Base-by-base conservation (phyloP, 2,888 invertebrate genomes). In the Heliconius ethilla region DNA sequence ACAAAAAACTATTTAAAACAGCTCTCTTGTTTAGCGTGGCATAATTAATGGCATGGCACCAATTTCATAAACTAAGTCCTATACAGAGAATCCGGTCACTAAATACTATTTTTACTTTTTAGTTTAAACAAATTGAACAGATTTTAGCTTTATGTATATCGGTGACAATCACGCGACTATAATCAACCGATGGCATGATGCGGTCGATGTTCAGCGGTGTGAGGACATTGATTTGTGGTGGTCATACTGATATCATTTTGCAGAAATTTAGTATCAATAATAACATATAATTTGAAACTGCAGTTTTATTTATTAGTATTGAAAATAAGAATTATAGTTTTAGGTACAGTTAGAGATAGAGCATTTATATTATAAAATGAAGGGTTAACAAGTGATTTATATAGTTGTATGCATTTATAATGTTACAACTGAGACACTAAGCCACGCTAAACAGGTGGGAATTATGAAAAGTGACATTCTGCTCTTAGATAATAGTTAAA, bases 141-240 rank as follows among this genome's bases (percentile, higher is more conserved):
- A n/a, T 37, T 67, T 69, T 5, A 69, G 15, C 40, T 40, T 69
- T 67, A 15, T 40, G n/a, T 15, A 40, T 69, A 25, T 7, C 6
- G 25, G 18, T n/a, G 40, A 69, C 40, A 69, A 69, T 69, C 15
- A 25, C 25, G 1, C 40, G 40, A 69, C 15, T 63, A 27, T 29
- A 63, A 62, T 63, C 18, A 27, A 63, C 69, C 40, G 40, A 69
- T 27, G 40, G 69, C 69, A 18, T 9, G 15, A 45, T 69, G 69
- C 69, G 69, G 69, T 45, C 69, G 69, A 69, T 69, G 69, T 45
- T 27, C 25, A 40, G 40, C 69, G 69, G 69, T 45, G 69, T 69
- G 69, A 37, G 69, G 25, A 69, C 69, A 69, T 18, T 18, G 33
- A 40, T 25, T 27, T 45, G 69, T 3, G 40, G 69, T 25, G 25